phyloP scores from a whole-genome alignment of 2,797 vertebrate species.

The Acrossocheilus wenchowensis region DNA sequence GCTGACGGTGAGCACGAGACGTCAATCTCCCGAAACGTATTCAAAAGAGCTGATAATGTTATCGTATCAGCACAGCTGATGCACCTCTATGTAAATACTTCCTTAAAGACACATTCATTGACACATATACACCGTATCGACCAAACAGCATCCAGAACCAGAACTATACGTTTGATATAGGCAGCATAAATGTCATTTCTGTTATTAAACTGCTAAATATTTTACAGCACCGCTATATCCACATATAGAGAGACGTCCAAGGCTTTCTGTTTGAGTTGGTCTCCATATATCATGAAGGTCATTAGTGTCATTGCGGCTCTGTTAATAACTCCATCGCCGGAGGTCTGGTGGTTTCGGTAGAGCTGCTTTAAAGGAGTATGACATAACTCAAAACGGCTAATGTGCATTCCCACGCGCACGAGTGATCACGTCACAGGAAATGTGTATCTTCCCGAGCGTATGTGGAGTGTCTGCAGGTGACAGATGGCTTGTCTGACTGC shows the following conservation, averaged over 20 bases:
- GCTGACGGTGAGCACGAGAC: constrained; percentile 80
- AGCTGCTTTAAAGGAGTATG: constrained; percentile 12
- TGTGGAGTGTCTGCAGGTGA: constrained; percentile 40
- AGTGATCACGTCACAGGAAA: not conserved
- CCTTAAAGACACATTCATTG: not conserved
- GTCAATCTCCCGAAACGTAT: not conserved
- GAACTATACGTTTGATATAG: not conserved
- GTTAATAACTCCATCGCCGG: not conserved
- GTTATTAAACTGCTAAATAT: constrained; percentile 1
- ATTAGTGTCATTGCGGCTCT: constrained; percentile 14
- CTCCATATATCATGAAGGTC: not conserved
- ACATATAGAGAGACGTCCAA: not conserved
- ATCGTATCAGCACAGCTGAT: not conserved
- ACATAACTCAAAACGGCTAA: not conserved
- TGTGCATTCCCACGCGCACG: not conserved
- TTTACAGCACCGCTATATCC: not conserved
- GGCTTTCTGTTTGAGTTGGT: not conserved
- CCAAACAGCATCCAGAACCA: not conserved
- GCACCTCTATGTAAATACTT: not conserved
- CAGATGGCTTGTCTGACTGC: constrained; percentile 40
- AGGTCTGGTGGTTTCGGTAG: not conserved
- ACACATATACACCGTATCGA: not conserved
- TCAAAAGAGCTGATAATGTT: not conserved
- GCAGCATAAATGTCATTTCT: not conserved
- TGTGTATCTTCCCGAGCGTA: constrained; percentile 56